Evolutionary conservation across 2,888 invertebrate species (phyloP).

Genomic region (Theretra japonica): DNA sequence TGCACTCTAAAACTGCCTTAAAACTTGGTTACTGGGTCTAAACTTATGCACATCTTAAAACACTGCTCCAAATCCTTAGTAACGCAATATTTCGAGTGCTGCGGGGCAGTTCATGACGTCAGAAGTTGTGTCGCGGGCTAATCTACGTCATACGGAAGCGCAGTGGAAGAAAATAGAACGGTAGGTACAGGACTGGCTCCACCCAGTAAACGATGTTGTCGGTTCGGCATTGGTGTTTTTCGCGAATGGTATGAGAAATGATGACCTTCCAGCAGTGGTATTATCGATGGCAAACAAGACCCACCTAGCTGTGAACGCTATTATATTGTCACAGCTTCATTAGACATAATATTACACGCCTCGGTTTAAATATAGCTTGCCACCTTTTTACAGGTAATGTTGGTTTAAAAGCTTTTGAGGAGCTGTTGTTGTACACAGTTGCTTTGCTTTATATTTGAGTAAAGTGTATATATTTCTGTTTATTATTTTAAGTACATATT

Average conservation of each 20-base stretch:
- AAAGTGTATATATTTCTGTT: no score
- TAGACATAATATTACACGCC: constrained; percentile 6
- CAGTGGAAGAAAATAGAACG: constrained; percentile 52
- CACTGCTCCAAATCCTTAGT: not conserved
- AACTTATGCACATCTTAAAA: not conserved
- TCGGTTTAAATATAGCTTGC: not conserved
- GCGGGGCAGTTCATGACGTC: not conserved
- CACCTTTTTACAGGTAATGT: not conserved
- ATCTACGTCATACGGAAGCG: constrained; percentile 56
- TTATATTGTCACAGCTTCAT: constrained; percentile 15
- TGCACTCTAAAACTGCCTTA: constrained; percentile 25
- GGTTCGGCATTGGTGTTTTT: constrained; percentile 68
- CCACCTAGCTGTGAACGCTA: constrained; percentile 31
- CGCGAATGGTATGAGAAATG: constrained; percentile 62
- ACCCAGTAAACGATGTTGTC: constrained; percentile 63
- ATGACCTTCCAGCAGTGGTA: constrained; percentile 58
- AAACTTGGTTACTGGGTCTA: constrained; percentile 22
- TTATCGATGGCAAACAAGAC: constrained; percentile 62
- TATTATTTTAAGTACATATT: no score
- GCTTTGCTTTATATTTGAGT: no score
- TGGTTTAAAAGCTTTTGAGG: not conserved
- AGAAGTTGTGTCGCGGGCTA: constrained; percentile 39
- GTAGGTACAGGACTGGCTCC: constrained; percentile 66
- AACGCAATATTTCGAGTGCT: constrained; percentile 17
- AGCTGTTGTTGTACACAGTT: not conserved